Evolutionary conservation across 2,797 vertebrate species (phyloP).

Genomic region (Betta splendens): DNA sequence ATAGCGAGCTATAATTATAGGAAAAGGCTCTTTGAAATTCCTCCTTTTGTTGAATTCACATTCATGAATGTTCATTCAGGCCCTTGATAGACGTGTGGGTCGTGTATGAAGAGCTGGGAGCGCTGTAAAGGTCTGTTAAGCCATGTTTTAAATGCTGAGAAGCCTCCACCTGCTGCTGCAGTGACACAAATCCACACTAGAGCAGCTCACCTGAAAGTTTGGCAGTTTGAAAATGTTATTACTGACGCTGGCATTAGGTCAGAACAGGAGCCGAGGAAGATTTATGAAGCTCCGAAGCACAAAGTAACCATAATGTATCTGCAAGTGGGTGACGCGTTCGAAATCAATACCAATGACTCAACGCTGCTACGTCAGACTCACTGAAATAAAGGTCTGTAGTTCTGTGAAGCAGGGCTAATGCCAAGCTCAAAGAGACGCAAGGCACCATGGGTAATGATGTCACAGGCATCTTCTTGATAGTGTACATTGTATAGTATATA

Average conservation of each 20-base stretch:
- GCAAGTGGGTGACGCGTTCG: conserved; percentile 25
- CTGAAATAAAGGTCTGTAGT: background rate
- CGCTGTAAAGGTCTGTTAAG: conserved; percentile 1
- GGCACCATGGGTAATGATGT: background rate
- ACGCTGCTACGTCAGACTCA: too few species aligned
- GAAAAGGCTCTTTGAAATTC: conserved; percentile 21
- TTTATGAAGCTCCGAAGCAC: conserved; percentile 31
- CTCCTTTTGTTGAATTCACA: conserved; percentile 21
- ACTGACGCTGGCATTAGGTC: conserved; percentile 42
- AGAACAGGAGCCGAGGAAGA: conserved; percentile 44
- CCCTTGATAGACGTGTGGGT: conserved; percentile 30
- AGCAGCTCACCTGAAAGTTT: background rate
- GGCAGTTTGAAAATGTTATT: too few species aligned
- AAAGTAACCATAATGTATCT: conserved; percentile 47
- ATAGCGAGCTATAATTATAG: background rate
- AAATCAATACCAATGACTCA: conserved; percentile 42
- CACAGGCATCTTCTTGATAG: background rate
- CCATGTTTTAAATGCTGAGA: conserved; percentile 21
- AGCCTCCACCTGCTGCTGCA: conserved; percentile 6
- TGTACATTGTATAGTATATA: too few species aligned
- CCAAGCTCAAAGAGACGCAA: background rate
- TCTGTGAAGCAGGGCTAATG: conserved; percentile 16
- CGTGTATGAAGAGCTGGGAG: conserved; percentile 21
- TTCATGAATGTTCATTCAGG: conserved; percentile 28
- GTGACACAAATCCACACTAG: conserved; percentile 32